These are phyloP conservation scores for Dicyrtomina minuta DNA, from an alignment of 2,888 invertebrate species.

Conservation along the genomic window DNA sequence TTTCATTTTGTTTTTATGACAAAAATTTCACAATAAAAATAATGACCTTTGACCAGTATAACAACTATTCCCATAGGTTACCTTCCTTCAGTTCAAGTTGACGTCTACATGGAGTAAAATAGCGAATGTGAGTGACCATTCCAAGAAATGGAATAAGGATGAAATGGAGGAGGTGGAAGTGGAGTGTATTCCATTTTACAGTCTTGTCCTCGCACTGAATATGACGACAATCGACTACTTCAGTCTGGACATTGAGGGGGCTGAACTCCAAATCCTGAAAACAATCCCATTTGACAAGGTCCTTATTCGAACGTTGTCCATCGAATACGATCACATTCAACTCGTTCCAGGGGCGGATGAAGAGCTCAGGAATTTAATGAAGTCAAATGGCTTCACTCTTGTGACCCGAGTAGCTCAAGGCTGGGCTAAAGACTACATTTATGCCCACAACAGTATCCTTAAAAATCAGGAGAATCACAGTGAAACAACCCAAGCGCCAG, in stretches of 20 bases:
- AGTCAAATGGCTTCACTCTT: background rate
- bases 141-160: background rate
- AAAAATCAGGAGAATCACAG: too few species aligned
- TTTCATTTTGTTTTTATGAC: too few species aligned
- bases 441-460: background rate
- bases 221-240: conserved; percentile 2
- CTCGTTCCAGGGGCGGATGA: background rate
- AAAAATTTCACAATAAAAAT: background rate
- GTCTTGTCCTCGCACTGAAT: too few species aligned
- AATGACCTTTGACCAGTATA: background rate
- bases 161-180: background rate
- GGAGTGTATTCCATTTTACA: too few species aligned
- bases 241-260: too few species aligned
- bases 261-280: background rate
- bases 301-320: background rate
- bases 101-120: background rate
- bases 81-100: background rate
- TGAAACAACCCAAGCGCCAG: too few species aligned
- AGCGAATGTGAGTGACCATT: background rate
- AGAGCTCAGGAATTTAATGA: background rate
- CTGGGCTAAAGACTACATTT: background rate
- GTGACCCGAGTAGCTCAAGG: background rate
- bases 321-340: background rate
- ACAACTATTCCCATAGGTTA: background rate
- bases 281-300: background rate